phyloP scores from a whole-genome alignment of 1,140 invertebrate genomes.

The Dendroctonus ponderosae region DNA sequence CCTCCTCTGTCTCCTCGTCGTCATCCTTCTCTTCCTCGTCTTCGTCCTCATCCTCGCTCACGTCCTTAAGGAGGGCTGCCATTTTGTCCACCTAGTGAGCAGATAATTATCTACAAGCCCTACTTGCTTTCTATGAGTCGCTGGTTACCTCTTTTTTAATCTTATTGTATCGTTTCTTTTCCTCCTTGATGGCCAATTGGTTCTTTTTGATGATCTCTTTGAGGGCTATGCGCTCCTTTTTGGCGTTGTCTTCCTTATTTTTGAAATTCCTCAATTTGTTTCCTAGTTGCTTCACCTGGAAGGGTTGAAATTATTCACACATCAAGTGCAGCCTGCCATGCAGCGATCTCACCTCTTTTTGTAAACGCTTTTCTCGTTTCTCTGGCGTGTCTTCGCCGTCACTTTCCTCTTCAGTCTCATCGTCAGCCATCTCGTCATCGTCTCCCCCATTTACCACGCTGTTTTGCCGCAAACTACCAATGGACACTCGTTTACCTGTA shows the following conservation, averaged over 20 bases:
- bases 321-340: neutral
- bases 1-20: conserved; percentile 60
- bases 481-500: conserved; percentile 41
- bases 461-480: conserved; percentile 35
- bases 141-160: conserved; percentile 75
- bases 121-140: neutral
- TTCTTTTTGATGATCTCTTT: conserved; percentile 79
- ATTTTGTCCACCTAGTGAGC: conserved; percentile 77
- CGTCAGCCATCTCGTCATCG: conserved; percentile 35
- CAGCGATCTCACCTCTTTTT: conserved; percentile 57
- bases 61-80: conserved; percentile 78
- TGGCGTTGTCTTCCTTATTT: conserved; percentile 73
- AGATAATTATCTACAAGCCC: neutral
- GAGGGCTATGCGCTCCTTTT: conserved; percentile 73
- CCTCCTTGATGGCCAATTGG: conserved; percentile 70
- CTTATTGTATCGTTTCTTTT: conserved; percentile 72
- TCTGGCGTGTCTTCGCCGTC: conserved; percentile 73
- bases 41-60: conserved; percentile 66
- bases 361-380: conserved; percentile 57
- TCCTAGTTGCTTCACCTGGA: conserved; percentile 60
- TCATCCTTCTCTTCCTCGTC: conserved; percentile 61
- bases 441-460: conserved; percentile 31
- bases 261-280: conserved; percentile 77
- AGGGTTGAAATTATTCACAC: neutral
- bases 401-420: conserved; percentile 58